These are phyloP conservation scores for Pogonocichla stellata DNA, from an alignment of 2,113 vertebrate genomes.

Conservation along the genomic window DNA sequence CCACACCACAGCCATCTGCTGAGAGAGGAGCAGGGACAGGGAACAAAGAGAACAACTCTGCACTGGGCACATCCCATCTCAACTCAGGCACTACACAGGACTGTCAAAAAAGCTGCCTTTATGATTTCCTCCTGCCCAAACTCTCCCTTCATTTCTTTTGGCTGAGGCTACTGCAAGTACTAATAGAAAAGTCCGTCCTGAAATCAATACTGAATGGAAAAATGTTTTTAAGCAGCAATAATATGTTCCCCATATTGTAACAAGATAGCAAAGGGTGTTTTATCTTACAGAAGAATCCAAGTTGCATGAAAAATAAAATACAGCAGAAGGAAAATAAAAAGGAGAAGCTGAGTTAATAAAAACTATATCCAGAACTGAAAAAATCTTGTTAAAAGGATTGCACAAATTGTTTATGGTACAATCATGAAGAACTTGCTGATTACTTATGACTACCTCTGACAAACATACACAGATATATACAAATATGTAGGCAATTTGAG, in stretches of 20 bases:
- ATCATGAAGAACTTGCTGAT: not conserved
- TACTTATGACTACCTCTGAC: not conserved
- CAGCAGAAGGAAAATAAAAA: not conserved
- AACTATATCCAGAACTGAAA: not conserved
- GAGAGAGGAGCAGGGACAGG: not conserved
- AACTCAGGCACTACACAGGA: rapidly evolving
- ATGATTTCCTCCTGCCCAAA: not conserved
- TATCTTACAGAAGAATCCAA: not conserved
- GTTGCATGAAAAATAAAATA: not conserved
- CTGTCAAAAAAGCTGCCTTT: not conserved
- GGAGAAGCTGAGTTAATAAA: not conserved
- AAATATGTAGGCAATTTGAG: not conserved
- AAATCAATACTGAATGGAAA: not conserved
- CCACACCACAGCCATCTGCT: not conserved
- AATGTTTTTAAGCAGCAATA: not conserved
- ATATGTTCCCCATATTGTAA: not conserved
- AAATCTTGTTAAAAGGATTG: not conserved
- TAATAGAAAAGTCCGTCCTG: not conserved
- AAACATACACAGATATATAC: not conserved
- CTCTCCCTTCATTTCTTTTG: not conserved
- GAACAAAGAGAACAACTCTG: not conserved
- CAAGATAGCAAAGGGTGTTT: not conserved
- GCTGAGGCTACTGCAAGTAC: not conserved
- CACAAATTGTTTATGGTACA: not conserved
- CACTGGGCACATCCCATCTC: not conserved